Conservation (phyloP, 2,113 vertebrate genomes). For the Siniperca chuatsi region DNA sequence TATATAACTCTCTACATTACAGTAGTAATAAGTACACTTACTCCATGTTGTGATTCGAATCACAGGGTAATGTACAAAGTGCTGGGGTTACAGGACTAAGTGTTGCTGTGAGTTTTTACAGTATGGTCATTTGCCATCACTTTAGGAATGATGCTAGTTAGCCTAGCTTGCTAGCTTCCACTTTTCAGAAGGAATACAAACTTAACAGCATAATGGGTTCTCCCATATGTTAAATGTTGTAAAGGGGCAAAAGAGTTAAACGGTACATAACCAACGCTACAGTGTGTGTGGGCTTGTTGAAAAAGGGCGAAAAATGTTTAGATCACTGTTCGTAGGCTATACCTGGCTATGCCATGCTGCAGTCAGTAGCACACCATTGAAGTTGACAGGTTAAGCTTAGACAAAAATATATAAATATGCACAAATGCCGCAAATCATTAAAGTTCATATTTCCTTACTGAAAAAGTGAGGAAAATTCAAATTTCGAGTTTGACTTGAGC, state of each 20-base stretch:
- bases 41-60: background rate
- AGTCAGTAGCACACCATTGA: background rate
- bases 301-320: background rate
- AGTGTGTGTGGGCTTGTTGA: too few species aligned
- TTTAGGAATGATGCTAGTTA: too few species aligned
- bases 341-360: background rate
- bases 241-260: too few species aligned
- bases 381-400: background rate
- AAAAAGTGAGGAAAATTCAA: background rate
- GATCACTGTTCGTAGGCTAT: background rate
- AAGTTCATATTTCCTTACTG: background rate
- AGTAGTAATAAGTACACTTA: too few species aligned
- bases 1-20: too few species aligned
- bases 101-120: background rate
- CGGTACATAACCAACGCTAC: too few species aligned
- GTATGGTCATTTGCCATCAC: too few species aligned
- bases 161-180: too few species aligned
- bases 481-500: background rate
- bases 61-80: background rate
- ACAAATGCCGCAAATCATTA: background rate
- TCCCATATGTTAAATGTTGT: too few species aligned
- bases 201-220: too few species aligned
- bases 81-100: background rate
- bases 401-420: background rate
- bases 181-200: too few species aligned